A percentile compares a stretch with the other conserved stretches of the same genome.
Evolutionary conservation across 2,797 vertebrate genomes (phyloP).

Genomic region (Xenops minutus): DNA sequence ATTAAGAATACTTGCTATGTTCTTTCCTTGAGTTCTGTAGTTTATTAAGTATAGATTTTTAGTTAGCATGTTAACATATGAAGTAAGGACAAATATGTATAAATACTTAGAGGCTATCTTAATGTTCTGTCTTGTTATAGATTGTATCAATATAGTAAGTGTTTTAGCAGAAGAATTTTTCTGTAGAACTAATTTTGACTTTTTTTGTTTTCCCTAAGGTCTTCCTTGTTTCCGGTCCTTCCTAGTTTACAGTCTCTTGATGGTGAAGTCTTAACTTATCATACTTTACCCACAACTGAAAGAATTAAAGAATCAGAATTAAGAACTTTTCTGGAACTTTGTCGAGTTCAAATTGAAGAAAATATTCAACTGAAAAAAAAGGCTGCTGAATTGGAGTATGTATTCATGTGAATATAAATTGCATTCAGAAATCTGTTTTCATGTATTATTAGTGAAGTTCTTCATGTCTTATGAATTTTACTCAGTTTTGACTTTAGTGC

Average conservation of each 20-base stretch:
- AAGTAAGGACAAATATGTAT: background rate
- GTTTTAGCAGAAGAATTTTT: background rate
- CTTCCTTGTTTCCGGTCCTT: conserved; percentile 73
- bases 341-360: conserved; percentile 82
- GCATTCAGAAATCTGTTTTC: background rate
- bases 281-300: conserved; percentile 37
- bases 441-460: background rate
- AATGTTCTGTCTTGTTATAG: background rate
- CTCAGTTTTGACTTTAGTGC: background rate
- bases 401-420: background rate
- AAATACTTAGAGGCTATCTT: background rate
- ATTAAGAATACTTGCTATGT: background rate
- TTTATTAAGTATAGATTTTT: background rate
- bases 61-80: background rate
- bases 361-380: conserved; percentile 71
- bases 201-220: conserved; percentile 68
- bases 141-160: background rate
- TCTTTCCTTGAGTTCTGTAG: background rate
- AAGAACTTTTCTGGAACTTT: conserved; percentile 79
- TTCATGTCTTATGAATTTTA: background rate
- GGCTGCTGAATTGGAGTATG: conserved; percentile 60
- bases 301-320: conserved; percentile 24
- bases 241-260: conserved; percentile 78
- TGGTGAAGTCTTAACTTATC: conserved; percentile 65
- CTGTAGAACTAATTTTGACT: background rate